Conservation (phyloP, 1,140 invertebrate species). For the Lasioglossum albipes region DNA sequence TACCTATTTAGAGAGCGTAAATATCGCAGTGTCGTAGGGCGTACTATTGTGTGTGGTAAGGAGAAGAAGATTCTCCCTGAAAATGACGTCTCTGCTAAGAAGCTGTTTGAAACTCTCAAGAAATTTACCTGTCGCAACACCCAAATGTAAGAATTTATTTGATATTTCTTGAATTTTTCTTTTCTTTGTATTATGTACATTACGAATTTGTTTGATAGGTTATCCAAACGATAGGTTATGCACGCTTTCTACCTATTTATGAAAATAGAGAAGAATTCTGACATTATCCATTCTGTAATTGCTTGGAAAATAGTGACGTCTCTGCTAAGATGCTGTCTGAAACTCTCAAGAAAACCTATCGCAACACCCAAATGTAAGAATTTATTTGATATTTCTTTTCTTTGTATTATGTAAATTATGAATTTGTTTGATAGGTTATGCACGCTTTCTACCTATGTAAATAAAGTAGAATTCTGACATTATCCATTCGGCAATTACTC, state of each 20-base stretch:
- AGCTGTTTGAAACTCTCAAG: slow-evolving; percentile 49
- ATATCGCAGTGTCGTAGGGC: not conserved
- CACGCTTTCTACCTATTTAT: too few species aligned
- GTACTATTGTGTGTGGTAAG: not conserved
- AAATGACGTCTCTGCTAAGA: slow-evolving; percentile 57
- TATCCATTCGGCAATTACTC: too few species aligned
- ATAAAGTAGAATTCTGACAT: too few species aligned
- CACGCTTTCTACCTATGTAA: too few species aligned
- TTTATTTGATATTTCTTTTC: not conserved
- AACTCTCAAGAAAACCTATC: slow-evolving; percentile 22
- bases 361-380: slow-evolving; percentile 46
- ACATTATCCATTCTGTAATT: too few species aligned
- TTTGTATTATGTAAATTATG: slow-evolving; percentile 51
- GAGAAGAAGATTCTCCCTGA: not conserved
- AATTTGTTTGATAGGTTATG: slow-evolving; percentile 37
- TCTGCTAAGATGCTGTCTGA: slow-evolving; percentile 53
- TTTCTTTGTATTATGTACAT: slow-evolving; percentile 47
- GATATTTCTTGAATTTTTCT: not conserved
- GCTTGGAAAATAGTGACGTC: slow-evolving; percentile 22
- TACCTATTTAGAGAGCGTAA: not conserved
- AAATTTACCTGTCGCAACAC: slow-evolving; percentile 15
- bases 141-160: slow-evolving; percentile 49
- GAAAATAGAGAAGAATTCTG: too few species aligned
- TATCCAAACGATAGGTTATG: slow-evolving; percentile 29
- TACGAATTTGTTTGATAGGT: slow-evolving; percentile 41